Conservation (phyloP, 2,113 vertebrate species). For the Litocranius walleri region DNA sequence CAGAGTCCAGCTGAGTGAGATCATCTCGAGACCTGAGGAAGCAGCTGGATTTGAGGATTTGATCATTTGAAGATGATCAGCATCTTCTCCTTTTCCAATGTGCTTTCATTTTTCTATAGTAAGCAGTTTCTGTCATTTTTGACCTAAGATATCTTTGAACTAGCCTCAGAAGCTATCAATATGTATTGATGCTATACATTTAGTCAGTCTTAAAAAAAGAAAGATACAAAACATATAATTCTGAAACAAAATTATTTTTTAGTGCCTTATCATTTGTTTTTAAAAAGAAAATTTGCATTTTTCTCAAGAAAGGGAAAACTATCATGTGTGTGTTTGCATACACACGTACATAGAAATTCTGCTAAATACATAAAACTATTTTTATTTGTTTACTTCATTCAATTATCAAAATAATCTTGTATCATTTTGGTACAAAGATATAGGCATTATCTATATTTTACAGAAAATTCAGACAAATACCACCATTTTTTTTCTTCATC, state of each 20-base stretch:
- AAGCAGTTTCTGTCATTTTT: neutral
- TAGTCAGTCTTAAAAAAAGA: neutral
- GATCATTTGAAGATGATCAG: too few relatives aligned
- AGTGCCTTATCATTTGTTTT: neutral
- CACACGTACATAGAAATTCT: neutral
- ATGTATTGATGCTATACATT: neutral
- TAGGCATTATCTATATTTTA: neutral
- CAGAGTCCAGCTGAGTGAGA: neutral
- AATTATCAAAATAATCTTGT: neutral
- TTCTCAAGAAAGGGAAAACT: neutral
- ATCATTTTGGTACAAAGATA: neutral
- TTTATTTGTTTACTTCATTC: neutral
- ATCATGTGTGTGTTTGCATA: accelerated
- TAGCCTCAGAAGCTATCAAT: neutral
- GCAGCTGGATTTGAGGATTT: neutral
- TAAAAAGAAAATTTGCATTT: neutral
- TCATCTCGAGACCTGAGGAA: accelerated
- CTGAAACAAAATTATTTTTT: neutral
- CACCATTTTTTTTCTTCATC: neutral
- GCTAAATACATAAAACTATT: neutral
- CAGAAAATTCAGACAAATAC: neutral
- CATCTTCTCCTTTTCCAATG: neutral
- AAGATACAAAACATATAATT: neutral
- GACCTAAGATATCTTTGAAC: neutral
- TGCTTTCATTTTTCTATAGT: neutral